A percentile compares a stretch with the other conserved stretches of the same genome.
phyloP scores from a whole-genome alignment of 35 echinoderm and acorn worm species.

The Ophioderma brevispina region DNA sequence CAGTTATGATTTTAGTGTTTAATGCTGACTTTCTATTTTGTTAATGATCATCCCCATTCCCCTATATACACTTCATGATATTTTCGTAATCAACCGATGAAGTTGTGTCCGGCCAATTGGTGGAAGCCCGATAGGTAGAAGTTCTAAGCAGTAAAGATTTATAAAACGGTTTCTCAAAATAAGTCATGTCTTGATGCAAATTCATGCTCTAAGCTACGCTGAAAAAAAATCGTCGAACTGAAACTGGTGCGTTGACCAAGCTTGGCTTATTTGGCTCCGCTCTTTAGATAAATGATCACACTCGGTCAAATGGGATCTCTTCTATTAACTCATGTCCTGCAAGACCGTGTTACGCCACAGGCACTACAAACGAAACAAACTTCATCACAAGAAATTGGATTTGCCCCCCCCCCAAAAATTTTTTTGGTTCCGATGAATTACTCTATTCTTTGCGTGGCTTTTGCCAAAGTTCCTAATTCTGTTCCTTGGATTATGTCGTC shows the following conservation, averaged over 20 bases:
- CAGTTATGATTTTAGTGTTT: no score
- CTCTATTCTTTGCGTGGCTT: no score
- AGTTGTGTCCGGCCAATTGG: no score
- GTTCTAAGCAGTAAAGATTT: background rate
- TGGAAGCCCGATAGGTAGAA: background rate
- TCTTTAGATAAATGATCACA: background rate
- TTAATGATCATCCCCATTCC: no score
- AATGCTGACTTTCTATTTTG: no score
- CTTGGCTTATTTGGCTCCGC: background rate
- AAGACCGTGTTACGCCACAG: background rate
- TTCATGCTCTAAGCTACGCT: background rate
- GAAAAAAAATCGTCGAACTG: background rate
- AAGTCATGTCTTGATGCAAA: background rate
- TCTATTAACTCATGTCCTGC: constrained; percentile 2
- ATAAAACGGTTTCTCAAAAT: background rate
- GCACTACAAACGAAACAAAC: background rate
- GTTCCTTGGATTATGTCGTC: no score
- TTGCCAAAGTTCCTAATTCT: no score
- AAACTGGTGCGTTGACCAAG: background rate
- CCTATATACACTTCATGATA: no score
- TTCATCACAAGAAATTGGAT: background rate
- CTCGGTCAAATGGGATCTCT: background rate
- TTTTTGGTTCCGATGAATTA: background rate
- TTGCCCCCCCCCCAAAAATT: no score
- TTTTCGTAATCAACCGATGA: no score